Base-by-base conservation (phyloP, 2,797 vertebrate genomes). In the Falco rusticolus region DNA sequence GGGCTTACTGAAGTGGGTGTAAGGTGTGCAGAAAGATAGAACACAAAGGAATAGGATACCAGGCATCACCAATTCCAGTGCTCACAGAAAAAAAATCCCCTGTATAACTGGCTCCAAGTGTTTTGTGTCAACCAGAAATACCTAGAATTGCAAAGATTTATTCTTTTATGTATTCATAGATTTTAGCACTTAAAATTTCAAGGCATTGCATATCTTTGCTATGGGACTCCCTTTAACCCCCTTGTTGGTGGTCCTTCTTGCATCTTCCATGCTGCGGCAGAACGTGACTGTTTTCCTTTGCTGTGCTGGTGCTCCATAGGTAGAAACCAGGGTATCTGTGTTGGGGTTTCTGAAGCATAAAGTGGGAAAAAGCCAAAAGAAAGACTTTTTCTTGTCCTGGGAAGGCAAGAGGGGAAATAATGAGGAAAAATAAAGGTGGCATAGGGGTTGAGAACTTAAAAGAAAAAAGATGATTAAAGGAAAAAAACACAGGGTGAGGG, bases 331-430 rank as follows among this genome's bases (percentile, higher is more conserved):
- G 53, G 95, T 88, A 91, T 96, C 94, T 95, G 96, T 96, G 93
- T 77, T 89, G 96, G 96, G 84, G 34, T 97, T 97, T 96, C 95
- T 97, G 97, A 97, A 97, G 97, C 97, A 97, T 94, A 97, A 96
- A 96, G 95, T 95, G 93, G 97, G 97, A 95, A 97, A 97, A 97
- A 97, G 96, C 97, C 97, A 97, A 97, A 97, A 97, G 78, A 97
- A 96, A 96, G 96, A 97, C 96, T 91, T 97, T 97, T 97, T 97
- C 96, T 97, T 97, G 96, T 97, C 97, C 97, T 97, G 95, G 96
- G 96, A 97, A 97, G 94, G 97, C 93, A 97, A 97, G 96, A 97
- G 87, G 95, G 95, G 97, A 97, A 94, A 97, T 47, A 68, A 93
- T 97, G 91, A 97, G 84, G 96, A 89, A 94, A 95, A 83, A 94